Percentiles rank a stretch among this genome's conserved stretches.
Conservation (phyloP, 2,113 vertebrate species). For the Mandrillus leucophaeus region DNA sequence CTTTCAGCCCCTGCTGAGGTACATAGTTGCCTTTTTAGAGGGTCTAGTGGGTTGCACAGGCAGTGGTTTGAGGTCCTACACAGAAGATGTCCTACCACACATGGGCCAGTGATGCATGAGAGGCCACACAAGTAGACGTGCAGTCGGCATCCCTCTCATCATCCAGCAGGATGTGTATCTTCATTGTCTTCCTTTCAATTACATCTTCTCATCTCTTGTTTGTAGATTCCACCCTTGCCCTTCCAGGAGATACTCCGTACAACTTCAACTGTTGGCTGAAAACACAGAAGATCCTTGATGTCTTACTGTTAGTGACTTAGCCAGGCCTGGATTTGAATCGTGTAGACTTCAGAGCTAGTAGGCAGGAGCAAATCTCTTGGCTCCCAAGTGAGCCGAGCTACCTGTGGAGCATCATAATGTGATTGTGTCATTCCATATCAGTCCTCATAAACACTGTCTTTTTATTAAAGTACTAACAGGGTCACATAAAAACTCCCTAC, state of each 20-base stretch:
- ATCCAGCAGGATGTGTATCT: neutral
- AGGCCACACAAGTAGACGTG: neutral
- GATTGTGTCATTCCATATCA: neutral
- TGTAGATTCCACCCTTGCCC: neutral
- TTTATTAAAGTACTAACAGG: neutral
- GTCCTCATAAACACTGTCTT: neutral
- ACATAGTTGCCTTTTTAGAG: neutral
- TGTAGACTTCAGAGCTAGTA: neutral
- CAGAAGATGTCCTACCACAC: neutral
- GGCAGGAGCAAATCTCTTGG: neutral
- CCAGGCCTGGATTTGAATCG: neutral
- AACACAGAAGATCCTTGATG: neutral
- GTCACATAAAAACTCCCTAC: neutral
- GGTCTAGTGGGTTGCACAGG: neutral
- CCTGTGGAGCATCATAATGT: fast-evolving
- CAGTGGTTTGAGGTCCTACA: neutral
- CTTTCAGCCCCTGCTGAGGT: neutral
- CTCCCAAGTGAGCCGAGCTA: neutral
- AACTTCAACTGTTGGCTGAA: neutral
- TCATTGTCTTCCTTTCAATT: neutral
- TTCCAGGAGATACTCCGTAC: neutral
- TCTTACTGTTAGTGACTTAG: neutral
- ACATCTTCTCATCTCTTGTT: neutral
- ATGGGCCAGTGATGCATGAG: neutral
- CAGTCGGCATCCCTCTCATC: neutral